Evolutionary conservation across 1,140 invertebrate species (phyloP), one percentile per base, ranked within the genome.

Genomic region (Neelides sp.): DNA sequence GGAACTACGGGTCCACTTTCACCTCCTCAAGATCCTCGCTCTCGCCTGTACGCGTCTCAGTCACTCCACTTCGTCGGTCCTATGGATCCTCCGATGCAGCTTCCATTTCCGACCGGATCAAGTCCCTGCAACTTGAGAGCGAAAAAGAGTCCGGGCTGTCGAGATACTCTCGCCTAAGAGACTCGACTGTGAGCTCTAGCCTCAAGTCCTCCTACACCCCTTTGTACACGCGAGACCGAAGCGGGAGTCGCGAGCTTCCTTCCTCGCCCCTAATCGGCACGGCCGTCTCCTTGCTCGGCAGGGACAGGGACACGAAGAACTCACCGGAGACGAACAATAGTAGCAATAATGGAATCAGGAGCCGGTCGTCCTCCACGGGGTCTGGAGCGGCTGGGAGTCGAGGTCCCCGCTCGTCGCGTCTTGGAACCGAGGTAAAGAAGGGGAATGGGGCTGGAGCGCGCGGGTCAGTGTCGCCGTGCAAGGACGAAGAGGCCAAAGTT

Each of bases 341-440:
- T 32, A 32, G 30, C n/a, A 10, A 24, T 10, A 43, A 13, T 5
- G 5, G 5, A 17, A 24, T 32, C 23, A 15, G 17, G 41, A 57
- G 48, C 32, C 42, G 51, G 23, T 46, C 50, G 5, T 50, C 55
- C 4, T 46, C 54, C 22, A 40, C 27, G 17, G 52, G 23, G n/a
- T 27, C 22, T 5, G 23, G 15, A 3, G 39, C 30, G 17, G 45
- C 22, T 12, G 23, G 22, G 17, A 32, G 30, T 2, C 52, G 52
- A 23, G 54, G 54, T 49, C 15, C 45, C n/a, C n/a, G n/a, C 10
- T 26, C 46, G 20, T 37, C 40, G 15, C 46, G 45, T 35, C 45
- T 43, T 15, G 39, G 22, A 42, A 24, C 45, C 44, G 54, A 57
- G 54, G 54, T 57, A 57, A 57, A 51, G 28, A 51, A 51, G 27